These are phyloP conservation scores for Rhingia campestris DNA, from an alignment of 2,888 invertebrate genomes.

Conservation along the genomic window DNA sequence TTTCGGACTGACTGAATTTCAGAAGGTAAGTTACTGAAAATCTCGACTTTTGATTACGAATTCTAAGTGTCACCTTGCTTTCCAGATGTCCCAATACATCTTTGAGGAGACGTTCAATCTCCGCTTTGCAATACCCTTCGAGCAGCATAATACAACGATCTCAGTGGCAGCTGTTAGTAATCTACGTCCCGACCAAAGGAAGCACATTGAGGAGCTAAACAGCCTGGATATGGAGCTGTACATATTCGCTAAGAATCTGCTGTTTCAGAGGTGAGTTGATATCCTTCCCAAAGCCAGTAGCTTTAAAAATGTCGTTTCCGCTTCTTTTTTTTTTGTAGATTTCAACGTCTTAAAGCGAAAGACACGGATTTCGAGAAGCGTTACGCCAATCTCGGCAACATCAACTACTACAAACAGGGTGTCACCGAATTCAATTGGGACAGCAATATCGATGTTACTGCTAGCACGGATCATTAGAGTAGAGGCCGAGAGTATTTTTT, in stretches of 20 bases:
- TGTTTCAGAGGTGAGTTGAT: constrained; percentile 87
- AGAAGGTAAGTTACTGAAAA: constrained; percentile 84
- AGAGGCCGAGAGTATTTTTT: constrained; percentile 68
- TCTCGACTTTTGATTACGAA: neutral
- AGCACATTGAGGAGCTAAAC: constrained; percentile 91
- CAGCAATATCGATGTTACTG: constrained; percentile 89
- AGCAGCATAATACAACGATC: constrained; percentile 95
- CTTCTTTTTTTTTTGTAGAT: constrained; percentile 84
- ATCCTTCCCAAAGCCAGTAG: neutral
- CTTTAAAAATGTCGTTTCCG: neutral
- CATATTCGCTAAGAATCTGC: constrained; percentile 94
- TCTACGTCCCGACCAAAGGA: constrained; percentile 89
- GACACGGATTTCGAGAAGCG: constrained; percentile 92
- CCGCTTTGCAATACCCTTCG: constrained; percentile 94
- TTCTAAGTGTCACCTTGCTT: neutral
- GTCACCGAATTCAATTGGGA: constrained; percentile 95
- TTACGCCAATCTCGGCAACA: constrained; percentile 92
- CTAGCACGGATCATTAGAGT: constrained; percentile 81
- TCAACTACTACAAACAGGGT: constrained; percentile 88
- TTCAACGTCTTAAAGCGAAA: constrained; percentile 90
- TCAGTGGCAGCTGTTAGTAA: constrained; percentile 92
- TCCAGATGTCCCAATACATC: constrained; percentile 92
- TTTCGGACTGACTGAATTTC: constrained; percentile 98
- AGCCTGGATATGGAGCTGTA: constrained; percentile 96
- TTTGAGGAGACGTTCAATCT: constrained; percentile 97